Percentiles rank a stretch among this genome's conserved stretches.
phyloP scores from a whole-genome alignment of 2,113 vertebrate genomes.

The Muscicapa adusta region DNA sequence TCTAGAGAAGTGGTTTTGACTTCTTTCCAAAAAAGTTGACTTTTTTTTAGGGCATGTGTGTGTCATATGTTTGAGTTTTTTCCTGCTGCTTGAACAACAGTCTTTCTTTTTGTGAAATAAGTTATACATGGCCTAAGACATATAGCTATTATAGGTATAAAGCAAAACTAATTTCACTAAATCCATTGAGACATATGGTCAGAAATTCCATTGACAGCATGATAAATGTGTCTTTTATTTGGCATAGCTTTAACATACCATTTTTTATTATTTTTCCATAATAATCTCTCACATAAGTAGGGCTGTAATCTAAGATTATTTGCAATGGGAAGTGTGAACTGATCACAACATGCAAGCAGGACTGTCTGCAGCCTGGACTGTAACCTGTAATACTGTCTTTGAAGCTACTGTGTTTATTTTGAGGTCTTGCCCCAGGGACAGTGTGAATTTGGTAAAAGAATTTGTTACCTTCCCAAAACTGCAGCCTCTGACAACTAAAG shows the following conservation, averaged over 20 bases:
- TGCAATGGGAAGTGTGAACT: slow-evolving; percentile 14
- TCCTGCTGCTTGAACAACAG: neutral
- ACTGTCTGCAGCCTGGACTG: neutral
- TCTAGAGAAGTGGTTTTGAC: neutral
- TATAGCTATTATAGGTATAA: neutral
- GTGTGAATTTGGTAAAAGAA: neutral
- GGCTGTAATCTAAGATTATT: neutral
- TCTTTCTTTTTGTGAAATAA: neutral
- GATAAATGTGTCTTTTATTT: slow-evolving; percentile 43
- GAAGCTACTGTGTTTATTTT: neutral
- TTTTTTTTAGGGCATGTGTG: neutral
- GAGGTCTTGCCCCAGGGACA: neutral
- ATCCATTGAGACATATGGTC: neutral
- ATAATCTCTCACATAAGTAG: neutral
- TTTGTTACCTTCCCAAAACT: neutral
- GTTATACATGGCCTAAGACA: neutral
- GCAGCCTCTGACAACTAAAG: neutral
- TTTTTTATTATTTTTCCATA: slow-evolving; percentile 43
- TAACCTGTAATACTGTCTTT: neutral
- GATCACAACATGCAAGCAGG: neutral
- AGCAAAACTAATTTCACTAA: neutral
- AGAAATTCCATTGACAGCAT: slow-evolving; percentile 22
- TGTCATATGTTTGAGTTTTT: neutral
- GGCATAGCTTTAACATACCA: slow-evolving; percentile 13
- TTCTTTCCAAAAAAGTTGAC: neutral